These are phyloP conservation scores for Fopius arisanus DNA, from an alignment of 1,140 invertebrate species.

Conservation along the genomic window DNA sequence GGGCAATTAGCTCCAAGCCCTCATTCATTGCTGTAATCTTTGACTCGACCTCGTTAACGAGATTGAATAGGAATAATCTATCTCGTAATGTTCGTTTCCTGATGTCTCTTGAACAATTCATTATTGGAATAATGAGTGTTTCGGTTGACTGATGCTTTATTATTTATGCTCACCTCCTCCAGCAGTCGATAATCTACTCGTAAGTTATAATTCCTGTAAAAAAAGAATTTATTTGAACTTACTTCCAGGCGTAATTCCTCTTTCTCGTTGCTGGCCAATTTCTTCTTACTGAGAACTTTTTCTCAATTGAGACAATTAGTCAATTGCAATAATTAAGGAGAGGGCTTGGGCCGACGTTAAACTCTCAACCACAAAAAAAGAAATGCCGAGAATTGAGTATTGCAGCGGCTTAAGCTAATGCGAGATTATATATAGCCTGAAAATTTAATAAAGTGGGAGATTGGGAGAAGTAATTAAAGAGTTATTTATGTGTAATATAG, in stretches of 20 bases:
- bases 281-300: conserved; percentile 47
- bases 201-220: too few species aligned
- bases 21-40: conserved; percentile 16
- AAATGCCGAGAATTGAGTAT: neutral
- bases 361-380: neutral
- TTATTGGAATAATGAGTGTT: neutral
- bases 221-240: neutral
- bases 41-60: conserved; percentile 17
- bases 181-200: neutral
- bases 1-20: conserved; percentile 4
- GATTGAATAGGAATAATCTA: conserved; percentile 10
- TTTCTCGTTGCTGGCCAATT: conserved; percentile 38
- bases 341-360: conserved; percentile 20
- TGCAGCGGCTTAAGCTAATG: neutral
- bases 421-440: neutral
- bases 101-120: neutral
- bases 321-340: conserved; percentile 54
- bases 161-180: neutral
- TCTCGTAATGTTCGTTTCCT: neutral
- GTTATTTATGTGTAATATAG: conserved; percentile 49
- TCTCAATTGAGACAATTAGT: conserved; percentile 56
- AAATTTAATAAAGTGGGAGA: neutral
- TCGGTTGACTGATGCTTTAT: neutral
- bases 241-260: neutral
- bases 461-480: conserved; percentile 27